A percentile compares a stretch with the other conserved stretches of the same genome.
Evolutionary conservation across 2,797 vertebrate genomes (phyloP).

Genomic region (Menidia menidia): DNA sequence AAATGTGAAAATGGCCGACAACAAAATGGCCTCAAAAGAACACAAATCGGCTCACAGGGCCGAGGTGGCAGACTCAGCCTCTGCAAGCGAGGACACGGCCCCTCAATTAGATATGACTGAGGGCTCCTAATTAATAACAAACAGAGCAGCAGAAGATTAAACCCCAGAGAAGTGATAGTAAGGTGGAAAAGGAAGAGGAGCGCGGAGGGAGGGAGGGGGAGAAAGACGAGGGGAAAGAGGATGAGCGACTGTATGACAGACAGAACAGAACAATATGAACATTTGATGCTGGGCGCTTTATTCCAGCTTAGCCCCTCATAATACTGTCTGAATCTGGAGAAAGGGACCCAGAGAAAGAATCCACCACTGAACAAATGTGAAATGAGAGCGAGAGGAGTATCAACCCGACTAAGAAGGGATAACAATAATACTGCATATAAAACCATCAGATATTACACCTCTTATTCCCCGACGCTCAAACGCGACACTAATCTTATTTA

Average conservation of each 20-base stretch:
- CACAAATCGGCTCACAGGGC: conserved; percentile 71
- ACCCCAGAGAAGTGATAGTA: conserved; percentile 26
- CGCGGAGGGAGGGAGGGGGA: neutral
- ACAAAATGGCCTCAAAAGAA: conserved; percentile 78
- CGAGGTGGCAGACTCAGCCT: conserved; percentile 56
- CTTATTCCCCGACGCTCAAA: conserved; percentile 83
- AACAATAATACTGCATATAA: conserved; percentile 86
- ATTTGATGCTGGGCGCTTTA: conserved; percentile 72
- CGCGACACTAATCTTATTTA: conserved; percentile 87
- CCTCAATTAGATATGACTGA: conserved; percentile 69
- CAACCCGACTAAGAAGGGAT: conserved; percentile 82
- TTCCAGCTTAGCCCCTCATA: conserved; percentile 78
- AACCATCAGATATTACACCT: conserved; percentile 87
- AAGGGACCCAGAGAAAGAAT: conserved; percentile 61
- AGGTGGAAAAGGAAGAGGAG: conserved; percentile 2
- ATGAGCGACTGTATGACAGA: conserved; percentile 49
- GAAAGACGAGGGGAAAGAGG: neutral
- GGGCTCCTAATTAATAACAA: conserved; percentile 74
- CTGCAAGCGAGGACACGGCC: conserved; percentile 50
- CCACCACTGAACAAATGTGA: conserved; percentile 55
- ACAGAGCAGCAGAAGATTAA: conserved; percentile 61
- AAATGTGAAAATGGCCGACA: conserved; percentile 79
- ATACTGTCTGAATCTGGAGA: conserved; percentile 73
- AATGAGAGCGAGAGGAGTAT: conserved; percentile 64
- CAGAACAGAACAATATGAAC: conserved; percentile 74